Conservation (phyloP, 1,140 invertebrate genomes). For the Chrysomallon squamiferum region DNA sequence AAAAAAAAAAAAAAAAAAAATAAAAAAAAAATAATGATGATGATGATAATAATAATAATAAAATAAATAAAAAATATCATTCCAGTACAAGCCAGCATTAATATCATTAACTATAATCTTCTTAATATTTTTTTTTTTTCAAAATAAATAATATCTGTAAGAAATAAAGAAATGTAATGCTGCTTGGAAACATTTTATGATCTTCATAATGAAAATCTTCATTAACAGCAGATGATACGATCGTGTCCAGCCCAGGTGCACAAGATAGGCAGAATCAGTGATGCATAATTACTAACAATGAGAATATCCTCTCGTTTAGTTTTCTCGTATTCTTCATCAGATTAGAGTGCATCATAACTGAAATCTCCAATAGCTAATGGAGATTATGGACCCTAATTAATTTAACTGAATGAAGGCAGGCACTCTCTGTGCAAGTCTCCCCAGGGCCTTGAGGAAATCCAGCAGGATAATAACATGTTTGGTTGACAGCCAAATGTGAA, state of each 20-base stretch:
- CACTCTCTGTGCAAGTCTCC: neutral
- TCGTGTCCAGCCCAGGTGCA: neutral
- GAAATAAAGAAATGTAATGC: too few species aligned
- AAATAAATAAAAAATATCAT: too few species aligned
- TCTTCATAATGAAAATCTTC: too few species aligned
- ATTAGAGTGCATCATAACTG: conserved; percentile 2
- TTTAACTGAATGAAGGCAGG: conserved; percentile 4
- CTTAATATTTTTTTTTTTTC: too few species aligned
- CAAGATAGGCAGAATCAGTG: neutral
- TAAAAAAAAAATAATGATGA: too few species aligned
- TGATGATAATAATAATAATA: too few species aligned
- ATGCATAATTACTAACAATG: neutral
- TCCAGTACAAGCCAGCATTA: too few species aligned
- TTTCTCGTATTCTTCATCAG: conserved; percentile 2
- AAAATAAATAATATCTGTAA: too few species aligned
- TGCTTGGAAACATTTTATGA: too few species aligned
- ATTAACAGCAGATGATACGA: too few species aligned
- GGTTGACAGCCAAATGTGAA: conserved; percentile 3
- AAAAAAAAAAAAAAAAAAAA: too few species aligned
- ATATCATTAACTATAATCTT: too few species aligned
- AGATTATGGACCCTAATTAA: conserved; percentile 5
- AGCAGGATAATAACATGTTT: neutral
- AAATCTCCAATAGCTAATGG: conserved; percentile 6
- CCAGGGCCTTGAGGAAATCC: neutral
- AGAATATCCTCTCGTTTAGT: neutral